Evolutionary conservation across 2,113 vertebrate genomes (phyloP), one percentile per base, ranked within the genome.

Genomic region (Dicerorhinus sumatrensis): DNA sequence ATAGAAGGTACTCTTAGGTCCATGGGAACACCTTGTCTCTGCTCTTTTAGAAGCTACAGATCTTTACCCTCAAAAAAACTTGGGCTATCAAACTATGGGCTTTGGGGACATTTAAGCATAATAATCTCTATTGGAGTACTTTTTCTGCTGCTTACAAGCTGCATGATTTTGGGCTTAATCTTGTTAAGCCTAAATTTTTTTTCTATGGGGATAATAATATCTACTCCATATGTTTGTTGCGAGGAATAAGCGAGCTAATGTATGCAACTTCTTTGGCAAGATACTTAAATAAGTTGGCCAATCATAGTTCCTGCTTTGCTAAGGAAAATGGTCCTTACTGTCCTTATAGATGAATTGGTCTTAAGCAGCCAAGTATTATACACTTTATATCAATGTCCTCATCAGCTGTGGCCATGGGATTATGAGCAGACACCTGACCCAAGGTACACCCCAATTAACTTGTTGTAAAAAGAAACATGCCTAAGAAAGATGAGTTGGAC

Each of bases 211-310:
- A 65, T 81, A 96, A 86, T 83, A 97, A 77, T 70, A 76, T 94
- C 67, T 77, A 84, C 76, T 48, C 72, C 72, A 85, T 51, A 84
- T 95, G 63, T 88, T 94, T 89, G 62, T 76, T 81, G 60, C 46
- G 33, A 95, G 67, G 72, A 85, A 92, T 83, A 82, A 94, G 33
- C 89, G 46, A 92, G 67, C 20, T 94, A 95, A 94, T 67, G 21
- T 39, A 82, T 54, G n/a, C 23, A 89, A 82, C 21, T 82, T 94
- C 58, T 5, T 77, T 86, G 93, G 39, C 60, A 83, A 75, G 72
- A 70, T 54, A 92, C 10, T 65, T 82, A 84, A 60, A 91, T 91
- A 92, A 97, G 90, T 58, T 94, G 62, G 12, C 62, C 62, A 75
- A n/a, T 75, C 14, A 16, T 95, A 23, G 11, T 54, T 96, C 60